These are phyloP conservation scores for Cyrtonyx montezumae DNA, from an alignment of 2,113 vertebrate species.

Conservation along the genomic window DNA sequence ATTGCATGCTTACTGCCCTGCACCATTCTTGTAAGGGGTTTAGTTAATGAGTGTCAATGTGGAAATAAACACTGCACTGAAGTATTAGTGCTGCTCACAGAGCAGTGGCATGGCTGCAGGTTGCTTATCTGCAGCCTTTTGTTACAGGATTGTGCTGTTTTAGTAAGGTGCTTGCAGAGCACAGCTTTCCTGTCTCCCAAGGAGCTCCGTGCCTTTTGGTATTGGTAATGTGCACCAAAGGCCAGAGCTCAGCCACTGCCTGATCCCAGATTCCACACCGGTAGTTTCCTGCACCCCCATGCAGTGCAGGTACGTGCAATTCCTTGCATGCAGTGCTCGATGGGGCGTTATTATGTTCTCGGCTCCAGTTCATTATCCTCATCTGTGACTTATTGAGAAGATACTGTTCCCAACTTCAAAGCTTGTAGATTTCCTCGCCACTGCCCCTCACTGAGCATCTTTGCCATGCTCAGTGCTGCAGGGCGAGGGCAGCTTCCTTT, in stretches of 20 bases:
- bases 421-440: neutral
- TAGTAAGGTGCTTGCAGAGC: neutral
- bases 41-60: constrained; percentile 42
- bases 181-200: neutral
- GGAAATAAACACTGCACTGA: neutral
- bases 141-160: neutral
- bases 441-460: neutral
- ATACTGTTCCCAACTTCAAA: neutral
- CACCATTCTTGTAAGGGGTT: neutral
- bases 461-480: fast-evolving
- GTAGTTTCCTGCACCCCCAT: fast-evolving
- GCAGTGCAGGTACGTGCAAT: neutral
- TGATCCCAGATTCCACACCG: neutral
- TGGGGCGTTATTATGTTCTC: neutral
- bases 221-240: neutral
- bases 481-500: fast-evolving
- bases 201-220: neutral
- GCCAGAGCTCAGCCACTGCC: fast-evolving
- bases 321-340: neutral
- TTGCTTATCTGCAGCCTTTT: neutral
- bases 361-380: neutral
- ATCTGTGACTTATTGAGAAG: neutral
- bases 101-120: fast-evolving
- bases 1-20: constrained; percentile 8
- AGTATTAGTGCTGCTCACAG: neutral